Percentiles rank a stretch among this genome's conserved stretches.
Conservation (phyloP, 2,888 invertebrate genomes). For the Criorhina ranunculi region DNA sequence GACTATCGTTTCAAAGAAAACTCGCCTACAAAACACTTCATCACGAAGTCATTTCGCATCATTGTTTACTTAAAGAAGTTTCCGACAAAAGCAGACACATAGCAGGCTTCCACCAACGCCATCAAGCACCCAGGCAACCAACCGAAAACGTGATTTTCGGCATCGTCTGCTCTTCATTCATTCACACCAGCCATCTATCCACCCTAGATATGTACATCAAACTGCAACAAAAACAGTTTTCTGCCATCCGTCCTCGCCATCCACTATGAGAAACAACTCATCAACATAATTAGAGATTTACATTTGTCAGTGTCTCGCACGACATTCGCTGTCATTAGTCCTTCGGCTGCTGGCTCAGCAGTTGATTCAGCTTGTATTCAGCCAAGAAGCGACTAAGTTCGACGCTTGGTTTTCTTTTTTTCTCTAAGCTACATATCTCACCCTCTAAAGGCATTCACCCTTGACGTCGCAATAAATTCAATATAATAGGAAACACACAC, state of each 20-base stretch:
- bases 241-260: slow-evolving; percentile 26
- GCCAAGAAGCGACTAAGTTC: slow-evolving; percentile 4
- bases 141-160: slow-evolving; percentile 55
- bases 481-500: slow-evolving; percentile 43
- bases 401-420: background rate
- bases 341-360: slow-evolving; percentile 17
- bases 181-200: background rate
- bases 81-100: slow-evolving; percentile 10
- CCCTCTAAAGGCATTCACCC: slow-evolving; percentile 33
- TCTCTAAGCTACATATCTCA: background rate
- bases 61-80: slow-evolving; percentile 59
- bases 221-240: slow-evolving; percentile 53
- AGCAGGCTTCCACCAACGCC: background rate
- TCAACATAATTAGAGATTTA: slow-evolving; percentile 76
- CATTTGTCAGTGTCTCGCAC: slow-evolving; percentile 72
- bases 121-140: slow-evolving; percentile 4
- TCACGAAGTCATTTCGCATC: slow-evolving; percentile 58
- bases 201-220: slow-evolving; percentile 3
- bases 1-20: slow-evolving; percentile 13
- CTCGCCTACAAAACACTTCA: slow-evolving; percentile 52
- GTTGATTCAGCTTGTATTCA: background rate
- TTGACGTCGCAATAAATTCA: slow-evolving; percentile 51
- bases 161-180: slow-evolving; percentile 13
- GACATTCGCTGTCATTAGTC: slow-evolving; percentile 67
- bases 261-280: slow-evolving; percentile 48